Conservation (phyloP, 2,113 vertebrate genomes). For the Epinephelus moara region DNA sequence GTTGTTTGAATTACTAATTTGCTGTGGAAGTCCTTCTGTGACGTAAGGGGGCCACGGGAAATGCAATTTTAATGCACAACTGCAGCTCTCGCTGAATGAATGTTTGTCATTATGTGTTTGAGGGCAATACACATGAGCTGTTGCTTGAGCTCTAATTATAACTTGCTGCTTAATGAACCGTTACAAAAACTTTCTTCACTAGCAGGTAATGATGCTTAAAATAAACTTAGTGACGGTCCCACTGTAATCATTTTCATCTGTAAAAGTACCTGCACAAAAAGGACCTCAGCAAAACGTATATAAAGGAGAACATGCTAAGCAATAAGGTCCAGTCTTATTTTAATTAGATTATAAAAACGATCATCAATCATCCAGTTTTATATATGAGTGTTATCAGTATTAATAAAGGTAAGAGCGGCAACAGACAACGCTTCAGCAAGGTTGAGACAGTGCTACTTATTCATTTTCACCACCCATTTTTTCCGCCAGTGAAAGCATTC, state of each 20-base stretch:
- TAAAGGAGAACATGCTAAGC: background rate
- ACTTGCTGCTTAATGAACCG: conserved; percentile 13
- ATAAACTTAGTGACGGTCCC: background rate
- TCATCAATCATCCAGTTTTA: background rate
- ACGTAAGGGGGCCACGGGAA: conserved; percentile 37
- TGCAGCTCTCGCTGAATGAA: conserved; percentile 1
- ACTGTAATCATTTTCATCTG: background rate
- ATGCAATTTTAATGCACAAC: conserved; percentile 49
- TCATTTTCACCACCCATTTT: conserved; percentile 27
- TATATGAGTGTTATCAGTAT: background rate
- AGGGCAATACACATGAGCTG: background rate
- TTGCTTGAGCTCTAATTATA: conserved; percentile 16
- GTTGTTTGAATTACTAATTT: conserved; percentile 73
- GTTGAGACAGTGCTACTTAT: conserved; percentile 29
- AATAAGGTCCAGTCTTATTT: background rate
- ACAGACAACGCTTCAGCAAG: conserved; percentile 25
- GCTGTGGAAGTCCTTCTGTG: conserved; percentile 56
- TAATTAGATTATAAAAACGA: background rate
- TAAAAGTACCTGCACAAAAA: background rate
- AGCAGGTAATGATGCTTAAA: conserved; percentile 14
- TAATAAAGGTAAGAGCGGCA: background rate
- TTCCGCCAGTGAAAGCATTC: conserved; percentile 37
- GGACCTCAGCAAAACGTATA: background rate
- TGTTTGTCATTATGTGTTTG: conserved; percentile 17
- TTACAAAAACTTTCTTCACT: conserved; percentile 12